phyloP scores from a whole-genome alignment of 2,888 invertebrate species.

The Periphyllus acericola region DNA sequence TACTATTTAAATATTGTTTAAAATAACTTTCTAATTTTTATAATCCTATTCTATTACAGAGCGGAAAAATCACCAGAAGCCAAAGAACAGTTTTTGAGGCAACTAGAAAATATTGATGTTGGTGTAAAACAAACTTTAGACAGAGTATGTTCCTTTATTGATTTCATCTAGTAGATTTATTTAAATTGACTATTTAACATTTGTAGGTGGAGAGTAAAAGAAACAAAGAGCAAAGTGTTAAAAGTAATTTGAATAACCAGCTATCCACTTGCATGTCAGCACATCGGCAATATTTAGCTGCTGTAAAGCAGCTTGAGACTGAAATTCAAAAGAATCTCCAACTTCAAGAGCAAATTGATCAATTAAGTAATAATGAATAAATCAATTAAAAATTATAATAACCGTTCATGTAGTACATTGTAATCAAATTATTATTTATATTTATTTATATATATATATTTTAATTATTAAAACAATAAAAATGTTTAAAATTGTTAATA shows the following conservation, averaged over 20 bases:
- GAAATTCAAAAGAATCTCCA: constrained; percentile 74
- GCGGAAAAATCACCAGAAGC: constrained; percentile 66
- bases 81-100: constrained; percentile 88
- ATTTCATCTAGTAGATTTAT: constrained; percentile 1
- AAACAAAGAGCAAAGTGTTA: constrained; percentile 72
- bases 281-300: constrained; percentile 81
- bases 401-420: constrained; percentile 12
- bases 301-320: constrained; percentile 80
- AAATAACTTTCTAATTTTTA: not conserved
- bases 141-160: constrained; percentile 72
- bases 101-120: constrained; percentile 89
- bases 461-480: constrained; percentile 53
- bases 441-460: constrained; percentile 30
- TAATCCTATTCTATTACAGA: constrained; percentile 1
- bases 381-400: not conserved
- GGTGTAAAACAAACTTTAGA: constrained; percentile 87
- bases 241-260: constrained; percentile 76
- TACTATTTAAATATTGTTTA: constrained; percentile 49
- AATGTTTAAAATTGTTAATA: constrained; percentile 55
- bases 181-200: not conserved
- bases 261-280: constrained; percentile 71
- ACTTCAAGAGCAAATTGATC: constrained; percentile 53
- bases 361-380: constrained; percentile 11
- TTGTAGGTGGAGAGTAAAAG: constrained; percentile 60
- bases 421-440: constrained; percentile 41